A percentile compares a stretch with the other conserved stretches of the same genome.
phyloP scores from a whole-genome alignment of 2,113 vertebrate genomes.

The Cololabis saira region DNA sequence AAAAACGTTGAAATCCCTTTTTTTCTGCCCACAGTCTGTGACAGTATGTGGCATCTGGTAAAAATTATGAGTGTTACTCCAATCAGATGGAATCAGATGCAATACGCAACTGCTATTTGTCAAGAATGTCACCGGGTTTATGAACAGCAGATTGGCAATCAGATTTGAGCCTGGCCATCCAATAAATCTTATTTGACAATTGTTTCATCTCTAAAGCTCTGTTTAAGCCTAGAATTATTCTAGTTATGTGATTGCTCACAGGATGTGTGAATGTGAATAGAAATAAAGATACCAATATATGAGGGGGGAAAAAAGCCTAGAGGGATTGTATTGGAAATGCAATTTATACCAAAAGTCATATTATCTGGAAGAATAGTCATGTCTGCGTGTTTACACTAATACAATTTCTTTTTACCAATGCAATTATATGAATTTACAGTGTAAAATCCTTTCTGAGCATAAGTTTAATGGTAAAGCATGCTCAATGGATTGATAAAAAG shows the following conservation, averaged over 20 bases:
- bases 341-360: no score
- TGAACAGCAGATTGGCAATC: slow-evolving; percentile 62
- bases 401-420: neutral
- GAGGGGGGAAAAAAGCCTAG: no score
- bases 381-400: neutral
- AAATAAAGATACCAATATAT: no score
- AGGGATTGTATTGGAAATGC: no score
- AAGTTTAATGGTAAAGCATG: no score
- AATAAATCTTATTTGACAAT: slow-evolving; percentile 38
- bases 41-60: slow-evolving; percentile 3
- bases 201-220: slow-evolving; percentile 15
- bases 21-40: no score
- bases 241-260: no score
- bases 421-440: neutral
- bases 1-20: no score
- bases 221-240: no score
- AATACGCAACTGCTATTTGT: slow-evolving; percentile 33
- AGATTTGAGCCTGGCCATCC: slow-evolving; percentile 44
- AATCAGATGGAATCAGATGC: slow-evolving; percentile 29
- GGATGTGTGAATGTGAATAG: no score
- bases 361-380: neutral
- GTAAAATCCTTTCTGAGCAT: no score
- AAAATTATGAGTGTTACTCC: slow-evolving; percentile 10
- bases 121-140: slow-evolving; percentile 50
- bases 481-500: no score